Base-by-base conservation (phyloP, 2,113 vertebrate species). In the Thryonomys swinderianus region DNA sequence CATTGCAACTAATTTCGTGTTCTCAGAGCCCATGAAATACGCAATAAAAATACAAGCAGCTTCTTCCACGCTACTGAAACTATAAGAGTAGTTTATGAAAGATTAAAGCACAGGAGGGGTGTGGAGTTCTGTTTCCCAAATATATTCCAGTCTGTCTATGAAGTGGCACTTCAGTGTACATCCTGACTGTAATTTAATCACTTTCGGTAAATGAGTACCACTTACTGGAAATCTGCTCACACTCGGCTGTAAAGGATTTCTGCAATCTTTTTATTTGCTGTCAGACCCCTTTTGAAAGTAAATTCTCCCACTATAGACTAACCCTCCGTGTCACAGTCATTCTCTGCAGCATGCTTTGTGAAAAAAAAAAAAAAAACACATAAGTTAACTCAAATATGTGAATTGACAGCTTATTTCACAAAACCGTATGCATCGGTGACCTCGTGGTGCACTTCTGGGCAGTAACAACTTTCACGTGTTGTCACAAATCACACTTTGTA, bases 121-220 rank as follows among this genome's bases (percentile, higher is more conserved):
- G 0, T 42, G 30, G 0, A 62, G 64, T 40, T 92, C 66, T 6
- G 64, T 83, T 81, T 94, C 5, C 51, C 69, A 96, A 95, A 96
- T 5, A 80, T 95, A 97, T 97, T 96, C 57, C 18, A 74, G 1
- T 57, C 55, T 91, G 86, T 64, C 27, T 97, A 1, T 96, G 78
- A 67, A 97, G 76, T 66, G 80, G 5, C 42, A 93, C 79, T 96
- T 87, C 51, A 89, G 86, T 30, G 64, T 95, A 78, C 55, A 94
- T 91, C 71, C 92, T 76, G 2, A 55, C 73, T 88, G 17, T 94
- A 89, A 57, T 94, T 96, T 96, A 97, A 96, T 96, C 92, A 88
- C 34, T 96, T 97, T 96, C 53, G 64, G 32, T 95, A 97, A 97
- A 96, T 96, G 92, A 94, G 53, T 90, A 82, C 48, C 34, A 83